These are phyloP conservation scores for Rhinichthys klamathensis DNA, from an alignment of 2,113 vertebrate genomes.

Conservation along the genomic window DNA sequence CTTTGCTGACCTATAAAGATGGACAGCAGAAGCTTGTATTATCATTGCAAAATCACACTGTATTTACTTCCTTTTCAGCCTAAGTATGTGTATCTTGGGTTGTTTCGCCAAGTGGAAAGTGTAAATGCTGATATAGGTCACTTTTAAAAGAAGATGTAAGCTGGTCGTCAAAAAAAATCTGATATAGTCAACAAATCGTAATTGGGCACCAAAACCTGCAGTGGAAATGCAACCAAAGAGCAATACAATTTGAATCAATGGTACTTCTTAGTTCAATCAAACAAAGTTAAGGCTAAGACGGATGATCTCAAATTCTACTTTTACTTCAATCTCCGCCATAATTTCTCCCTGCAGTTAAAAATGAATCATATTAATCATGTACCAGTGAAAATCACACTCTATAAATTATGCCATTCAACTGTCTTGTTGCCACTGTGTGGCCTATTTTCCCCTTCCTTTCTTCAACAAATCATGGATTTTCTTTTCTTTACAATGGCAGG, in stretches of 20 bases:
- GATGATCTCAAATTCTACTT: neutral
- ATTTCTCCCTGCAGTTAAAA: neutral
- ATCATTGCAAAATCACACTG: no score
- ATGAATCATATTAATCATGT: conserved; percentile 4
- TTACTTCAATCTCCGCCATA: neutral
- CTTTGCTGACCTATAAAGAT: no score
- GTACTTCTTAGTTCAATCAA: neutral
- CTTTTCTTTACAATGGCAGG: conserved; percentile 62
- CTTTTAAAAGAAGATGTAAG: no score
- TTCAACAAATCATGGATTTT: conserved; percentile 59
- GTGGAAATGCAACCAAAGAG: neutral
- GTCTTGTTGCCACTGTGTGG: conserved; percentile 28
- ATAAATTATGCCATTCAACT: conserved; percentile 28
- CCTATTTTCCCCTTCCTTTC: conserved; percentile 47
- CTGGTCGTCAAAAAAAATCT: no score
- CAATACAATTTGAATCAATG: neutral
- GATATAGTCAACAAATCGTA: no score
- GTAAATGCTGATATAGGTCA: no score
- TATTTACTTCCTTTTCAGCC: no score
- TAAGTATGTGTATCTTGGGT: no score
- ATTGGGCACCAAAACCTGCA: neutral
- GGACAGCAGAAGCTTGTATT: no score
- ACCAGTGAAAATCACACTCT: conserved; percentile 8
- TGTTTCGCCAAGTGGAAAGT: no score
- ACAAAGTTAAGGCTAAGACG: neutral